A percentile compares a stretch with the other conserved stretches of the same genome.
phyloP scores from a whole-genome alignment of 2,113 vertebrate species.

The Myotis davidii region DNA sequence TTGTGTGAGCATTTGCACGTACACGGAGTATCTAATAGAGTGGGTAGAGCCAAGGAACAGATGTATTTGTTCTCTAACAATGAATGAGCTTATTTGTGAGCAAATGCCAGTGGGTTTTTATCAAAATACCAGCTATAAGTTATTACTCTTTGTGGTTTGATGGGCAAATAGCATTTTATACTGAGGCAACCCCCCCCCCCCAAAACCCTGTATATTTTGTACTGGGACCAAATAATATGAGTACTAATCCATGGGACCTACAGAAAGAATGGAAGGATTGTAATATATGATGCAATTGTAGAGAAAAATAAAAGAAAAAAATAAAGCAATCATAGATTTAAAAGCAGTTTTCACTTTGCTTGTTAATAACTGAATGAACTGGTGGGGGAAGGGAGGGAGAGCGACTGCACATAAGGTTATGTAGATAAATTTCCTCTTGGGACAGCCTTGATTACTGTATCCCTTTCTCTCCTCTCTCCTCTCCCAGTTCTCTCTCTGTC shows the following conservation, averaged over 20 bases:
- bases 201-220: neutral
- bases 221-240: neutral
- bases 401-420: neutral
- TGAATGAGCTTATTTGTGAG: neutral
- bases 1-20: no score
- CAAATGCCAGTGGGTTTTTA: neutral
- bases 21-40: neutral
- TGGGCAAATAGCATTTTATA: neutral
- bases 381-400: no score
- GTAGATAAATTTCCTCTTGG: neutral
- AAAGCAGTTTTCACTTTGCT: neutral
- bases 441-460: neutral
- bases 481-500: neutral
- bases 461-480: no score
- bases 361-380: neutral
- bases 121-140: neutral
- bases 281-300: neutral
- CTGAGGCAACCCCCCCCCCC: no score
- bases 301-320: neutral
- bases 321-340: neutral
- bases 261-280: neutral
- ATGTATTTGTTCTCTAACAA: neutral
- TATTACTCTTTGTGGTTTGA: neutral
- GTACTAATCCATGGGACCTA: neutral
- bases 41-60: neutral